phyloP scores from a whole-genome alignment of 2,797 vertebrate genomes.

The Ctenosaura bakeri region DNA sequence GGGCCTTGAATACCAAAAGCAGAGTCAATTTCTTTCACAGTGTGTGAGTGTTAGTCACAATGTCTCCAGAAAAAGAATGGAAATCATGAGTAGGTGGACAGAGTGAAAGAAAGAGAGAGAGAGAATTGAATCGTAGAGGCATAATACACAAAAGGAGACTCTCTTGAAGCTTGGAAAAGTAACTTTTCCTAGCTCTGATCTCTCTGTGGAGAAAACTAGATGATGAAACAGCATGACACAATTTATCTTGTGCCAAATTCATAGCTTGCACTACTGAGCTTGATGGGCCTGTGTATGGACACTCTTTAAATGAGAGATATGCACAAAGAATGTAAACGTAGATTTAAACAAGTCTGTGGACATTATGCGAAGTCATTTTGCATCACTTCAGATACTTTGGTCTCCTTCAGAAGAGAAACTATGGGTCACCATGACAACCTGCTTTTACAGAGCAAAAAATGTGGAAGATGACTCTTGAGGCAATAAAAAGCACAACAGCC shows the following conservation, averaged over 20 bases:
- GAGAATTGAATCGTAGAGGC: too few relatives aligned
- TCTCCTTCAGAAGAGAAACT: background rate
- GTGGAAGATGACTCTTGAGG: background rate
- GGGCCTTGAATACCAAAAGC: too few relatives aligned
- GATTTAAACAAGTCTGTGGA: background rate
- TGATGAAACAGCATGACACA: background rate
- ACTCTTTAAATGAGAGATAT: background rate
- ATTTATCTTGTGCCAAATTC: background rate
- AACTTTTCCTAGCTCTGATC: too few relatives aligned
- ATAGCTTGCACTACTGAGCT: background rate
- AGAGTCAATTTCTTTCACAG: too few relatives aligned
- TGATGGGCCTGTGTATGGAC: background rate
- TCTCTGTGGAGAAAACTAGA: background rate
- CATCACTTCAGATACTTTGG: slow-evolving; percentile 7
- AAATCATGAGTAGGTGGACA: too few relatives aligned
- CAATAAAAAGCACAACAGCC: slow-evolving; percentile 11
- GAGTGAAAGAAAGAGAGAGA: too few relatives aligned
- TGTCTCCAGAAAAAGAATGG: too few relatives aligned
- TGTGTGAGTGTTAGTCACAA: too few relatives aligned
- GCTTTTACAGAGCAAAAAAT: background rate
- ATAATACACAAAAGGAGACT: too few relatives aligned
- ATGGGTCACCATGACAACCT: slow-evolving; percentile 28
- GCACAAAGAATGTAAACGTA: background rate
- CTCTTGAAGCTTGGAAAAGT: too few relatives aligned
- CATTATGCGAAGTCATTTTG: background rate